phyloP scores from a whole-genome alignment of 1,140 invertebrate species.

The Drosophila guanche region DNA sequence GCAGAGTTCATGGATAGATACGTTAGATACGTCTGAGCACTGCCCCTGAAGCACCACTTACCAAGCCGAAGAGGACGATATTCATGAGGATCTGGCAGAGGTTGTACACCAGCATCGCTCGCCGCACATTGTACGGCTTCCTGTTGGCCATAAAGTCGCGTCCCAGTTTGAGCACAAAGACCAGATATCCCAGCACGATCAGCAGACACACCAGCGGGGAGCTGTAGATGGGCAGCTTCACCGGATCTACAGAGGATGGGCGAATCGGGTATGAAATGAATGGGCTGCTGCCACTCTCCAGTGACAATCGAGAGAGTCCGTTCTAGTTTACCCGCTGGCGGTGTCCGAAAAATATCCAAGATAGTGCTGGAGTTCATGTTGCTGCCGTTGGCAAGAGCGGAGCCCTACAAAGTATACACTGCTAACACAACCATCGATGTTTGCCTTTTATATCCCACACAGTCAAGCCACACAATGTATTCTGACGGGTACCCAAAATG shows the following conservation, averaged over 20 bases:
- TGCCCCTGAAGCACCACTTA: not conserved
- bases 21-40: too few species aligned
- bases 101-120: slow-evolving; percentile 91
- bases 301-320: too few species aligned
- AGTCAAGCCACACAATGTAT: too few species aligned
- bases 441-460: not conserved
- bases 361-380: slow-evolving; percentile 24
- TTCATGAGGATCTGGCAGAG: slow-evolving; percentile 85
- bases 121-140: slow-evolving; percentile 90
- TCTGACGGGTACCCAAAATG: too few species aligned
- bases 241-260: slow-evolving; percentile 10
- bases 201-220: slow-evolving; percentile 89
- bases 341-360: not conserved
- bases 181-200: slow-evolving; percentile 89
- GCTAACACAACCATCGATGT: not conserved
- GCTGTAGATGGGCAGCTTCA: slow-evolving; percentile 86
- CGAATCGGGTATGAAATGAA: too few species aligned
- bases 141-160: slow-evolving; percentile 91
- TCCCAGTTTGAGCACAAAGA: slow-evolving; percentile 86
- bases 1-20: not conserved
- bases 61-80: not conserved
- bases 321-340: slow-evolving; percentile 19
- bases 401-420: not conserved
- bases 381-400: not conserved
- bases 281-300: too few species aligned